A percentile compares a stretch with the other conserved stretches of the same genome.
Evolutionary conservation across 2,888 invertebrate genomes (phyloP).

Genomic region (Sinopyrophorus schimmeli): DNA sequence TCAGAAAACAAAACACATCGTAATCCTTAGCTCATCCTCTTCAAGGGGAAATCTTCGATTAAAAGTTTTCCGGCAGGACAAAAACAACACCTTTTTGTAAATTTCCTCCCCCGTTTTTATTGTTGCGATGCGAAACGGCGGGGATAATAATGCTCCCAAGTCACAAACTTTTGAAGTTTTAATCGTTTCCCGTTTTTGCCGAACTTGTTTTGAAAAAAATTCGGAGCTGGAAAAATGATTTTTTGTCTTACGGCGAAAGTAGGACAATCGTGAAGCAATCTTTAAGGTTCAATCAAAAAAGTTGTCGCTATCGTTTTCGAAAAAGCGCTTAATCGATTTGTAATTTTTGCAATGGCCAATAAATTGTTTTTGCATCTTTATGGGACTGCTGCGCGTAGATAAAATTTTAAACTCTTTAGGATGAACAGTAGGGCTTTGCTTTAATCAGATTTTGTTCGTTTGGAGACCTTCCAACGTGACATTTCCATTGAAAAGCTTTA

Average conservation of each 20-base stretch:
- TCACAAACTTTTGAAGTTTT: constrained; percentile 26
- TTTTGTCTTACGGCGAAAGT: no score
- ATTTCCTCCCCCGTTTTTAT: constrained; percentile 21
- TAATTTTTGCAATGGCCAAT: no score
- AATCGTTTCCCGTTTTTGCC: constrained; percentile 22
- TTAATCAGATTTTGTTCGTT: constrained; percentile 23
- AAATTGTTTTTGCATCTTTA: no score
- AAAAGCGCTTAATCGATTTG: no score
- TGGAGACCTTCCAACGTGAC: constrained; percentile 27
- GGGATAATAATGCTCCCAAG: constrained; percentile 25
- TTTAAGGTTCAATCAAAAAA: no score
- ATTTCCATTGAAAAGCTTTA: constrained; percentile 28
- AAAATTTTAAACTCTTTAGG: no score
- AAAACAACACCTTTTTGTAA: constrained; percentile 31
- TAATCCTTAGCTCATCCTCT: constrained; percentile 22
- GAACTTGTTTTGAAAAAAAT: constrained; percentile 16
- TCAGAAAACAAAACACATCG: constrained; percentile 32
- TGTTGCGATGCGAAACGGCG: constrained; percentile 22
- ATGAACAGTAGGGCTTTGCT: no score
- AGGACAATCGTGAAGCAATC: no score
- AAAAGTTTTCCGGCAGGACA: constrained; percentile 29
- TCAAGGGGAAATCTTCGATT: constrained; percentile 30
- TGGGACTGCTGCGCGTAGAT: no score
- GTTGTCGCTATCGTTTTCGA: no score
- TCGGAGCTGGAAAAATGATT: not conserved